Evolutionary conservation across 2,888 invertebrate species (phyloP).

Genomic region (Drosophila recens): DNA sequence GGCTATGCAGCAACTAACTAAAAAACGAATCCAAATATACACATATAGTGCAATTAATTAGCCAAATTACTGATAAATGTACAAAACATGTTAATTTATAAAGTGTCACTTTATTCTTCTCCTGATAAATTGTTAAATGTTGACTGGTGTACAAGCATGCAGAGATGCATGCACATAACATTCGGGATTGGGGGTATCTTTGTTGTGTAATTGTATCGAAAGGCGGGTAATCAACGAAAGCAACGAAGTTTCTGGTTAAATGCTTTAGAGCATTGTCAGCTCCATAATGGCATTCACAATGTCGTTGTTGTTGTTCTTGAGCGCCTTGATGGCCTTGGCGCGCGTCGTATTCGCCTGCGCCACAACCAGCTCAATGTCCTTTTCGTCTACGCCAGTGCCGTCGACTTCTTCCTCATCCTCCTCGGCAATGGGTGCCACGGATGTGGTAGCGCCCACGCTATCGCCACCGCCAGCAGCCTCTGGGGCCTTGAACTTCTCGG

Average conservation of each 20-base stretch:
- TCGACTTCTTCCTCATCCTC: constrained; percentile 97
- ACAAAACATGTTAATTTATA: constrained; percentile 27
- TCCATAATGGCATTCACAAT: constrained; percentile 99
- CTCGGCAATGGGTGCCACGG: constrained; percentile 95
- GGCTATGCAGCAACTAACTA: neutral
- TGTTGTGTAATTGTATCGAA: constrained; percentile 58
- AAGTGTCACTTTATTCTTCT: constrained; percentile 65
- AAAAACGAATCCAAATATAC: constrained; percentile 1
- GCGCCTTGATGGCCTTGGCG: constrained; percentile 96
- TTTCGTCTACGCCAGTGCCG: constrained; percentile 98
- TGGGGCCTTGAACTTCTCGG: constrained; percentile 98
- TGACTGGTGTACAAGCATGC: constrained; percentile 52
- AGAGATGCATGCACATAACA: constrained; percentile 39
- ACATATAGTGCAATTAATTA: neutral
- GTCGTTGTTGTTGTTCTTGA: constrained; percentile 98
- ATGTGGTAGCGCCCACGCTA: constrained; percentile 88
- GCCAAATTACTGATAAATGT: constrained; percentile 18
- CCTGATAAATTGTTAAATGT: constrained; percentile 59
- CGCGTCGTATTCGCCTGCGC: constrained; percentile 98
- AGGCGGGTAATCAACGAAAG: constrained; percentile 82
- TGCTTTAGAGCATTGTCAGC: constrained; percentile 87
- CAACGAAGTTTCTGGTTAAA: constrained; percentile 41
- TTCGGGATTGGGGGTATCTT: constrained; percentile 38
- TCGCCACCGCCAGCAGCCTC: constrained; percentile 91
- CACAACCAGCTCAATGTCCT: constrained; percentile 99